A percentile compares a stretch with the other conserved stretches of the same genome.
Conservation (phyloP, 2,888 invertebrate genomes). For the Griposia aprilina region DNA sequence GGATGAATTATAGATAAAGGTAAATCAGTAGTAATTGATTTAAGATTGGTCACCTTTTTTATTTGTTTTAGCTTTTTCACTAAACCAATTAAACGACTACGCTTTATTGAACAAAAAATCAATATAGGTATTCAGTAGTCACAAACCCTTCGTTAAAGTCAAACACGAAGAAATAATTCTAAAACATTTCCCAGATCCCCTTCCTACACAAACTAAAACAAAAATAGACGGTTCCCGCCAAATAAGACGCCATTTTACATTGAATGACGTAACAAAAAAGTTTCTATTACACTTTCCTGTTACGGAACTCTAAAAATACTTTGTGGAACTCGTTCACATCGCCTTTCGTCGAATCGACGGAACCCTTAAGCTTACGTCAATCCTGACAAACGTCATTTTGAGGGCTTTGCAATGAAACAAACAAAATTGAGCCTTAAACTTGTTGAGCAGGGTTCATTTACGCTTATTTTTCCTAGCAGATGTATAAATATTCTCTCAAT, state of each 20-base stretch:
- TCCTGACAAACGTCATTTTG: constrained; percentile 62
- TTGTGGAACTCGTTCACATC: constrained; percentile 58
- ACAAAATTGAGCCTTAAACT: constrained; percentile 1
- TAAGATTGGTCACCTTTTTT: too few species aligned
- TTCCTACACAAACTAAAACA: constrained; percentile 20
- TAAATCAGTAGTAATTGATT: too few species aligned
- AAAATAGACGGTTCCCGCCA: constrained; percentile 27
- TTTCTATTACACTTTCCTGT: constrained; percentile 63
- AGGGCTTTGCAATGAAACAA: not conserved
- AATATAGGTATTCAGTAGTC: not conserved
- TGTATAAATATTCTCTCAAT: not conserved
- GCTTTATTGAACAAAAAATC: not conserved
- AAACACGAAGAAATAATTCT: constrained; percentile 6
- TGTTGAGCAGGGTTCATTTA: not conserved
- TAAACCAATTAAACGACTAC: too few species aligned
- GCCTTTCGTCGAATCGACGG: constrained; percentile 51
- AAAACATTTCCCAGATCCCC: constrained; percentile 1
- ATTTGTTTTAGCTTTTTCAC: too few species aligned
- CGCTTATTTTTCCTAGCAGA: too few species aligned
- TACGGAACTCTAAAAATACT: constrained; percentile 61
- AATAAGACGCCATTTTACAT: constrained; percentile 47
- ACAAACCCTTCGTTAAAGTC: not conserved
- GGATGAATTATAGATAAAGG: too few species aligned
- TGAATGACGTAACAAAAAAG: constrained; percentile 59
- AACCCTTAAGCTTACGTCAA: constrained; percentile 64